Conservation (phyloP, 2,888 invertebrate genomes). For the Nebria salina region DNA sequence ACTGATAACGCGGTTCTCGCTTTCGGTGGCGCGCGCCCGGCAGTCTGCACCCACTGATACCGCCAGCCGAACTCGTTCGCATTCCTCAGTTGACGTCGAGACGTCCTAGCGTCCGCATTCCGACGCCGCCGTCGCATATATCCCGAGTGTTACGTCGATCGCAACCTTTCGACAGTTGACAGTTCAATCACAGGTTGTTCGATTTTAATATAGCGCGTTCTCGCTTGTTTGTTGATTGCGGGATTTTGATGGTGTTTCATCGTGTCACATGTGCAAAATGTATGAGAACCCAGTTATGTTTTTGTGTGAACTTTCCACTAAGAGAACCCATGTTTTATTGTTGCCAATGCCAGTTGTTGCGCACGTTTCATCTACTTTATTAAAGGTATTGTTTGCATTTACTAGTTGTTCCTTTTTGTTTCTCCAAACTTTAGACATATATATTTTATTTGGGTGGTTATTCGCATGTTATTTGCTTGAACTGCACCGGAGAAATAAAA, state of each 20-base stretch:
- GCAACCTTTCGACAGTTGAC: not conserved
- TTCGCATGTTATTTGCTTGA: too few species aligned
- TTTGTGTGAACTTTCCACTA: conserved; percentile 5
- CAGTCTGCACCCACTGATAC: conserved; percentile 15
- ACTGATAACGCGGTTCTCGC: conserved; percentile 34
- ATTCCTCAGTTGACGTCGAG: conserved; percentile 24
- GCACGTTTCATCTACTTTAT: not conserved
- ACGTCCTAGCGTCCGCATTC: conserved; percentile 18
- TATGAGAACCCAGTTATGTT: conserved; percentile 7
- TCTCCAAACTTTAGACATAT: not conserved
- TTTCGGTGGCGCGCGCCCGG: conserved; percentile 28
- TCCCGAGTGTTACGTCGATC: not conserved
- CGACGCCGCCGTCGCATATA: not conserved
- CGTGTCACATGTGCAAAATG: conserved; percentile 6
- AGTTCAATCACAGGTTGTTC: conserved; percentile 1
- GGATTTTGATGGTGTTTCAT: not conserved
- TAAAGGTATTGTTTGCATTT: conserved; percentile 14
- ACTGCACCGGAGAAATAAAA: too few species aligned
- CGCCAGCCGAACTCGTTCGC: conserved; percentile 8
- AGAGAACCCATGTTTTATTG: not conserved
- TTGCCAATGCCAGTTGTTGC: not conserved
- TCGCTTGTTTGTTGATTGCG: not conserved
- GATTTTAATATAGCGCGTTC: not conserved
- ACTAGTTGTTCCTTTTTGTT: not conserved
- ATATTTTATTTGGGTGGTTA: not conserved